A percentile compares a stretch with the other conserved stretches of the same genome.
These are phyloP conservation scores for Cetonia aurata DNA, from an alignment of 2,888 invertebrate species.

Conservation along the genomic window DNA sequence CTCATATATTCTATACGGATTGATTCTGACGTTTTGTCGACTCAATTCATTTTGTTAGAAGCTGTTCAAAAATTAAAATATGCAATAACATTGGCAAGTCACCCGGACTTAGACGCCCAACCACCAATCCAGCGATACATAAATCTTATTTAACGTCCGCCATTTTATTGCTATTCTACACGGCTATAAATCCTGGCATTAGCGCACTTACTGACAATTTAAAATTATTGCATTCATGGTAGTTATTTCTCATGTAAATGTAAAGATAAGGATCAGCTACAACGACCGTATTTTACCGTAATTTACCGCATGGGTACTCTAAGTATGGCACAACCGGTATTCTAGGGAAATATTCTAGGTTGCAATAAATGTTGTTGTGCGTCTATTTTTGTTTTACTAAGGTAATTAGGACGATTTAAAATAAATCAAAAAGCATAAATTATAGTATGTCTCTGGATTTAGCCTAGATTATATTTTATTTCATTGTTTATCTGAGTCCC, in stretches of 20 bases:
- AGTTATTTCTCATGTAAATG: constrained; percentile 37
- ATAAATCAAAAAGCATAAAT: too few relatives aligned
- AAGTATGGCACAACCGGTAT: not conserved
- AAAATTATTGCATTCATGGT: constrained; percentile 35
- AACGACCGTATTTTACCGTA: not conserved
- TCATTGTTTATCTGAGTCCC: too few relatives aligned
- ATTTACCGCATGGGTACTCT: constrained; percentile 17
- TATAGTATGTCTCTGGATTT: too few relatives aligned
- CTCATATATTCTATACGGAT: too few relatives aligned
- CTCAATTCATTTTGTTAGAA: not conserved
- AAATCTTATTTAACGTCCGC: constrained; percentile 34
- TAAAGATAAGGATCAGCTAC: constrained; percentile 18
- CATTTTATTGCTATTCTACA: constrained; percentile 28
- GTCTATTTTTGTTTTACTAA: too few relatives aligned
- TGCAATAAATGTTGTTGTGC: too few relatives aligned
- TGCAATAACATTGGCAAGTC: not conserved
- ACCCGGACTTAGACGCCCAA: constrained; percentile 16
- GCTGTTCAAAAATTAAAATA: constrained; percentile 2
- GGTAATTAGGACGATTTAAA: too few relatives aligned
- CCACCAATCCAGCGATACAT: constrained; percentile 15
- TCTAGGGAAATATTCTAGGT: too few relatives aligned
- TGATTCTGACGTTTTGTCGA: not conserved
- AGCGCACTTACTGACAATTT: constrained; percentile 31
- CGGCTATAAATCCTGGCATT: constrained; percentile 29
- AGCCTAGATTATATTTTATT: too few relatives aligned